Conservation (phyloP, 2,113 vertebrate species). For the Phyllostomus hastatus region DNA sequence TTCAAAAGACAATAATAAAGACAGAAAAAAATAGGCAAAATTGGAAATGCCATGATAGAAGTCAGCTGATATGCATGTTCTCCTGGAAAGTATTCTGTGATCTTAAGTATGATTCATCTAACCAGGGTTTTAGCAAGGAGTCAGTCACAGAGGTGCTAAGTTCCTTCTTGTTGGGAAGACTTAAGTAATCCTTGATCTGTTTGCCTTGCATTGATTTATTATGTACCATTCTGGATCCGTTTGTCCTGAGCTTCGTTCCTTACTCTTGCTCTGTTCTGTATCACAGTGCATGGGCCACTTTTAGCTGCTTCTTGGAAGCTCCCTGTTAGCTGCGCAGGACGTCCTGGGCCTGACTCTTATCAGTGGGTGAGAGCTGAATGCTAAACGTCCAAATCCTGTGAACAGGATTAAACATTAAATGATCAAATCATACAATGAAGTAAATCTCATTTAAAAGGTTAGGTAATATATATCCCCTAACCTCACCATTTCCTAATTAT, state of each 20-base stretch:
- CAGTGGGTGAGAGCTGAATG: background rate
- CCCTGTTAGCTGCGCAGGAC: background rate
- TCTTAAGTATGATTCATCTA: background rate
- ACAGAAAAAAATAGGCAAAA: background rate
- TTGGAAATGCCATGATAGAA: background rate
- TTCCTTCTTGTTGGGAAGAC: background rate
- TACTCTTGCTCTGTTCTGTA: background rate
- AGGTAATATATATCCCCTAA: background rate
- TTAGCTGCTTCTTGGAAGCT: background rate
- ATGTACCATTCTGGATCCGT: background rate
- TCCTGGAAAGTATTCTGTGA: background rate
- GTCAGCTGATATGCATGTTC: background rate
- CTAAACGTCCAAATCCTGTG: background rate
- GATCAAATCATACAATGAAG: background rate
- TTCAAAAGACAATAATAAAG: background rate
- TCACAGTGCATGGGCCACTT: background rate
- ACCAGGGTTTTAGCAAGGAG: background rate
- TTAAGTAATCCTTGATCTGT: slow-evolving; percentile 21
- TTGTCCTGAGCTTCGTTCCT: background rate
- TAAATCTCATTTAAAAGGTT: background rate
- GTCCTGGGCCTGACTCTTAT: background rate
- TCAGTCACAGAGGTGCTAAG: background rate
- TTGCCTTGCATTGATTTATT: background rate
- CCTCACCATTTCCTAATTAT: background rate
- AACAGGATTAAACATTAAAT: background rate